Conservation (phyloP, 2,888 invertebrate species). For the Napeogenes inachia region DNA sequence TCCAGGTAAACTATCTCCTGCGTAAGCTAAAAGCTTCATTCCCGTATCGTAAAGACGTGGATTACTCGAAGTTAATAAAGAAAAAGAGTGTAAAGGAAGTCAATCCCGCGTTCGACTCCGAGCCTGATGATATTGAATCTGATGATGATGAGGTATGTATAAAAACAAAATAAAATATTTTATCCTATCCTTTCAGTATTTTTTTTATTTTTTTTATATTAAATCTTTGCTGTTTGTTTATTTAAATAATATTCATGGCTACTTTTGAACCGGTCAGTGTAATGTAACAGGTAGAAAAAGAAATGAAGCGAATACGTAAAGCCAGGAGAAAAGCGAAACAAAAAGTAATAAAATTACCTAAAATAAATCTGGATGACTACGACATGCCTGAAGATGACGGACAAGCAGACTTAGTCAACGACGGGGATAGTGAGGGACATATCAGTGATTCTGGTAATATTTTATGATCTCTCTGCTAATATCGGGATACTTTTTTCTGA, state of each 20-base stretch:
- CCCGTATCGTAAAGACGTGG: slow-evolving; percentile 65
- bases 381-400: slow-evolving; percentile 87
- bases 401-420: slow-evolving; percentile 79
- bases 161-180: too few relatives aligned
- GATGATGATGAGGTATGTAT: slow-evolving; percentile 67
- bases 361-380: slow-evolving; percentile 87
- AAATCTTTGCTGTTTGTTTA: too few relatives aligned
- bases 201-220: background rate
- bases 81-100: slow-evolving; percentile 45
- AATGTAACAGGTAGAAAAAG: slow-evolving; percentile 64
- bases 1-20: slow-evolving; percentile 60
- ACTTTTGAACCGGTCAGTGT: background rate
- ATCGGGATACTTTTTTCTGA: background rate
- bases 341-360: slow-evolving; percentile 75
- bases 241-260: too few relatives aligned
- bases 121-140: slow-evolving; percentile 68
- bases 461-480: too few relatives aligned
- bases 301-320: slow-evolving; percentile 78
- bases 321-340: slow-evolving; percentile 76
- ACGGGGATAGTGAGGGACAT: slow-evolving; percentile 70
- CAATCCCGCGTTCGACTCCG: slow-evolving; percentile 59
- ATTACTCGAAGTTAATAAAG: slow-evolving; percentile 61
- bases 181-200: background rate
- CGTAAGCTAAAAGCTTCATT: slow-evolving; percentile 61
- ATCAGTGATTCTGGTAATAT: slow-evolving; percentile 63